Conservation (phyloP, 1,140 invertebrate species). For the Drosophila nebulosa region DNA sequence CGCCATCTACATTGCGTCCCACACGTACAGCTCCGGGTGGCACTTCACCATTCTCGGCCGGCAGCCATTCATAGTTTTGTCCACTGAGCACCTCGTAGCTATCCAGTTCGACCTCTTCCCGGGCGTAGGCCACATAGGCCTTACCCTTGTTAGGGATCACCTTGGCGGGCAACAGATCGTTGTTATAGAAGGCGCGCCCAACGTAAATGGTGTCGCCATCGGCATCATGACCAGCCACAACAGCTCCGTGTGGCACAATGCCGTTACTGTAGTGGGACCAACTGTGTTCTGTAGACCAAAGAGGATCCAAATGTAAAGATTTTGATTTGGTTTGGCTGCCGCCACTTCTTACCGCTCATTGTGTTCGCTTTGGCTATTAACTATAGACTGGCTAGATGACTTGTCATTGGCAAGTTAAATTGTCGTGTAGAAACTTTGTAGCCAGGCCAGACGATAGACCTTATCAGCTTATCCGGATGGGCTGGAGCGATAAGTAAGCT, state of each 20-base stretch:
- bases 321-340: not conserved
- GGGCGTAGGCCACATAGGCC: constrained; percentile 69
- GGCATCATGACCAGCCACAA: constrained; percentile 86
- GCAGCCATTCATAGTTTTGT: constrained; percentile 82
- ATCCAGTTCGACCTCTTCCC: constrained; percentile 60
- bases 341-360: constrained; percentile 56
- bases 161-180: constrained; percentile 89
- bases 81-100: constrained; percentile 81
- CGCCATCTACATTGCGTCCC: constrained; percentile 84
- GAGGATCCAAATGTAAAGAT: not conserved
- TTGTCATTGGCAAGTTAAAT: not conserved
- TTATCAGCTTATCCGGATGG: constrained; percentile 29
- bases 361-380: constrained; percentile 13
- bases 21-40: constrained; percentile 82
- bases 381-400: not conserved
- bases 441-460: constrained; percentile 2
- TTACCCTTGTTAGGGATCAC: constrained; percentile 84
- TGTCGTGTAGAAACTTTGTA: not conserved
- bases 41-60: constrained; percentile 81
- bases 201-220: constrained; percentile 89
- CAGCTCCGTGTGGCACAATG: constrained; percentile 81
- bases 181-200: constrained; percentile 87
- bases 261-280: constrained; percentile 65
- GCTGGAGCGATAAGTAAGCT: constrained; percentile 20
- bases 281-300: constrained; percentile 35